Conservation (phyloP, 2,797 vertebrate genomes). For the Limosa lapponica region DNA sequence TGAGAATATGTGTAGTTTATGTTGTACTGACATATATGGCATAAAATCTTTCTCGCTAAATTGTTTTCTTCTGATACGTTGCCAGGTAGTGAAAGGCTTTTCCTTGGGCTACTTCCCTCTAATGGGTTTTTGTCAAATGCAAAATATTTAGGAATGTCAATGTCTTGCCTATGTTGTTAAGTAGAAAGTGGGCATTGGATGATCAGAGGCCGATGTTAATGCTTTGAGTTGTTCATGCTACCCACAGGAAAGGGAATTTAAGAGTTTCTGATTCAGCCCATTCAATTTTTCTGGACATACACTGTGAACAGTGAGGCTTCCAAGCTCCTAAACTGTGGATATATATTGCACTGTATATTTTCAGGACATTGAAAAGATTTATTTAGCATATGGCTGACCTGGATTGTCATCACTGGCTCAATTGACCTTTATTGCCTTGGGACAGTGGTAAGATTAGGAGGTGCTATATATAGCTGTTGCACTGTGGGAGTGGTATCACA, state of each 20-base stretch:
- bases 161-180: not conserved
- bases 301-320: not conserved
- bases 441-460: conserved; percentile 42
- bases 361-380: conserved; percentile 10
- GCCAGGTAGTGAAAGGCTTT: not conserved
- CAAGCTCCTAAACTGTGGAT: not conserved
- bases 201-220: not conserved
- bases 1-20: not conserved
- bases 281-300: not conserved
- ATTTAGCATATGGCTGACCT: conserved; percentile 47
- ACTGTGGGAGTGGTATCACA: conserved; percentile 15
- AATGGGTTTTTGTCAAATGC: not conserved
- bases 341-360: not conserved
- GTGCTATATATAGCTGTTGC: conserved; percentile 33
- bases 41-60: not conserved
- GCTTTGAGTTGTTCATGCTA: not conserved
- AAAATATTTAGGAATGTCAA: not conserved
- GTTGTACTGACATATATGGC: not conserved
- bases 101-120: not conserved
- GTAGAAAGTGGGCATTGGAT: not conserved
- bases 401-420: conserved; percentile 31
- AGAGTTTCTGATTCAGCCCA: not conserved
- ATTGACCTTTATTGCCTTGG: conserved; percentile 56
- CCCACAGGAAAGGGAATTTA: not conserved
- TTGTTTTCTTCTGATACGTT: not conserved